Evolutionary conservation across 37 sponge, comb jelly and placozoan species (phyloP), one percentile per base, ranked within the genome.

Genomic region (Bolinopsis microptera): DNA sequence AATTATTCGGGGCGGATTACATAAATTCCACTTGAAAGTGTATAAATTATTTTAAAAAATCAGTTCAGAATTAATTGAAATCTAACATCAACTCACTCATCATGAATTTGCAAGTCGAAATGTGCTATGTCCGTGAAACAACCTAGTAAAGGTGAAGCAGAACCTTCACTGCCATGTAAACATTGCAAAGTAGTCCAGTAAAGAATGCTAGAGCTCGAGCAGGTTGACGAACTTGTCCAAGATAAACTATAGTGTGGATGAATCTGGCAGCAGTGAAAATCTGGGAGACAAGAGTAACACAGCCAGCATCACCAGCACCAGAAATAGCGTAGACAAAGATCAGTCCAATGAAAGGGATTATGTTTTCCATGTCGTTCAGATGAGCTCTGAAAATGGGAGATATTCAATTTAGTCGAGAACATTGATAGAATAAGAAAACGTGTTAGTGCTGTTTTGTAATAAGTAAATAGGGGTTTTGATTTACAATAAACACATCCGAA

Each of bases 281-380:
- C 31, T 28, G 26, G 31, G 75, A 8, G 5, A 72, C 75, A 30
- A 72, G 75, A 72, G 31, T 28, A 5, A 28, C 31, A 30, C 31
- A 28, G 26, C 3, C 2, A 28, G 26, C 75, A 24, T 8, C 26
- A 3, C 26, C 31, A 30, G 31, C 75, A 30, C 75, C 75, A 72
- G 75, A 30, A 8, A 28, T 5, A 5, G 75, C 31, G 31, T 24
- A 72, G n/a, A 72, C 3, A 21, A 72, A 27, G 75, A 72, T 8
- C 30, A 72, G 75, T 24, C 30, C 75, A 21, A 72, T 72, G 25
- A 72, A 72, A 24, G 75, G 75, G 25, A 72, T 24, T 3, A 72
- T 72, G 75, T 72, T 72, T 27, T 72, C 75, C 31, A 72, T 24
- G 31, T 72, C 75, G 25, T 72, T 72, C 31, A 72, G 75, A 24